phyloP scores from a whole-genome alignment of 2,888 invertebrate species.

The Scaeva pyrastri region DNA sequence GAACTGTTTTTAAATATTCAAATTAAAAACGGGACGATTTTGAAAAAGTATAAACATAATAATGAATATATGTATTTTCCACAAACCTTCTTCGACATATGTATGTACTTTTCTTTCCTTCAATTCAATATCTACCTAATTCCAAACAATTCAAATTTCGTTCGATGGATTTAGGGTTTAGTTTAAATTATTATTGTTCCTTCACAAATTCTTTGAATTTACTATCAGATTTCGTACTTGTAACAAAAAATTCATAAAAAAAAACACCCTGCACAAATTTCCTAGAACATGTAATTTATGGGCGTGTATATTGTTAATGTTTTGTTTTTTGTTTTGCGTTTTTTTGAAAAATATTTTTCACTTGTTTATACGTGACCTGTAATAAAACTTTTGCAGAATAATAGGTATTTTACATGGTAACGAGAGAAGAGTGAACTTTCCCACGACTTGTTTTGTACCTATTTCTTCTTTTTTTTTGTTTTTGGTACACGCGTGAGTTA shows the following conservation, averaged over 20 bases:
- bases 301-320: conserved; percentile 53
- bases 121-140: too few relatives aligned
- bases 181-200: too few relatives aligned
- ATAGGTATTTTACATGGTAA: conserved; percentile 63
- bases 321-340: conserved; percentile 11
- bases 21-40: too few relatives aligned
- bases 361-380: conserved; percentile 74
- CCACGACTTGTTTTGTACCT: conserved; percentile 40
- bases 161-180: too few relatives aligned
- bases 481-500: conserved; percentile 50
- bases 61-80: too few relatives aligned
- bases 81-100: too few relatives aligned
- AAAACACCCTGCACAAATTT: conserved; percentile 15
- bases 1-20: too few relatives aligned
- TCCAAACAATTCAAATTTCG: too few relatives aligned
- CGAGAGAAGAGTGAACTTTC: conserved; percentile 62
- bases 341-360: conserved; percentile 66
- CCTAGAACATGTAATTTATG: conserved; percentile 71
- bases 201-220: too few relatives aligned
- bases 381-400: conserved; percentile 66
- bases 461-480: conserved; percentile 15
- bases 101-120: too few relatives aligned
- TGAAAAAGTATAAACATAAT: too few relatives aligned
- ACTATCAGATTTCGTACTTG: too few relatives aligned
- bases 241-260: background rate